Evolutionary conservation across 1,140 invertebrate species (phyloP).

Genomic region (Listronotus bonariensis): DNA sequence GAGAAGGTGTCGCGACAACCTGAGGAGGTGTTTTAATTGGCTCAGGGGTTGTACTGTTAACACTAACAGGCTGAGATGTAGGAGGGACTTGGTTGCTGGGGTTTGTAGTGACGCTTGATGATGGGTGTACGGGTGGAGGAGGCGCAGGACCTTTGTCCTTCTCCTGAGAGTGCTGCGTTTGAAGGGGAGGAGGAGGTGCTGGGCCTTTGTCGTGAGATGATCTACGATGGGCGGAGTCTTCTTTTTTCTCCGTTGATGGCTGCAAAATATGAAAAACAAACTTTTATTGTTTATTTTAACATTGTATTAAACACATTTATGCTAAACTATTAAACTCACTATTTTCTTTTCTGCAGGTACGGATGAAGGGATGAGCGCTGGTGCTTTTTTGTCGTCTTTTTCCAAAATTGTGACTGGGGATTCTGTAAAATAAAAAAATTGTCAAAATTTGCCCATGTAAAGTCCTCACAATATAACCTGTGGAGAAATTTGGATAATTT

Average conservation of each 20-base stretch:
- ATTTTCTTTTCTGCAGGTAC: slow-evolving; percentile 59
- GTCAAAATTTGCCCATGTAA: no score
- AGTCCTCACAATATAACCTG: no score
- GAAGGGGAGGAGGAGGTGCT: slow-evolving; percentile 57
- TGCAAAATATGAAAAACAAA: slow-evolving; percentile 13
- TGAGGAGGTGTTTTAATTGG: not conserved
- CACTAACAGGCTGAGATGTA: no score
- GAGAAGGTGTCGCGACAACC: not conserved
- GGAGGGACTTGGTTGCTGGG: no score
- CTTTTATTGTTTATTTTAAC: not conserved
- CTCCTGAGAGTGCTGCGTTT: slow-evolving; percentile 52
- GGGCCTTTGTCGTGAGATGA: slow-evolving; percentile 67
- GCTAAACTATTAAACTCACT: slow-evolving; percentile 48
- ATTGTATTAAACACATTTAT: not conserved
- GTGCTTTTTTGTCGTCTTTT: slow-evolving; percentile 51
- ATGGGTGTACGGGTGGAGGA: slow-evolving; percentile 43
- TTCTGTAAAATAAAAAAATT: slow-evolving; percentile 1
- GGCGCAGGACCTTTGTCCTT: slow-evolving; percentile 63
- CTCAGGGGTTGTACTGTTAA: no score
- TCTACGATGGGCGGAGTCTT: slow-evolving; percentile 46
- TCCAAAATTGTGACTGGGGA: slow-evolving; percentile 15
- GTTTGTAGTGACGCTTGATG: not conserved
- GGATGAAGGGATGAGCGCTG: slow-evolving; percentile 38
- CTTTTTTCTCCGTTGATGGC: slow-evolving; percentile 60
- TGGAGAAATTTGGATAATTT: no score